Evolutionary conservation across 2,113 vertebrate genomes (phyloP).

Genomic region (Pogonocichla stellata): DNA sequence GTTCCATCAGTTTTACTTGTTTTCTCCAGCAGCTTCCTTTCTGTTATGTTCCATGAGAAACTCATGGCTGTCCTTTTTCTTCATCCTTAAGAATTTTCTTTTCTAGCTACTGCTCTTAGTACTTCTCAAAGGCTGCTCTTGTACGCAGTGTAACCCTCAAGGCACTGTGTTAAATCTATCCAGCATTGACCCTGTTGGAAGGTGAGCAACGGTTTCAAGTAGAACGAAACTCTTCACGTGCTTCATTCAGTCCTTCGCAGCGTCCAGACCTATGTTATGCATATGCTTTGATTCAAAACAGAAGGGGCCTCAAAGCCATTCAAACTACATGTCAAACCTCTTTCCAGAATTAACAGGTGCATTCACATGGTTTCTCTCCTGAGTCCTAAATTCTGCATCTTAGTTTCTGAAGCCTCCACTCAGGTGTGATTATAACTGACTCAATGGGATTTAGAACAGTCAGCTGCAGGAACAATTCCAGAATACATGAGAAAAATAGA

Average conservation of each 20-base stretch:
- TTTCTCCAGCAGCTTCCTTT: neutral
- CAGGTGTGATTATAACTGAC: neutral
- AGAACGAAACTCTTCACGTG: fast-evolving
- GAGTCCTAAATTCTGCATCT: neutral
- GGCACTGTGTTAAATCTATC: neutral
- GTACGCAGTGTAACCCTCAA: neutral
- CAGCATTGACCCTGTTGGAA: neutral
- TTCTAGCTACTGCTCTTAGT: neutral
- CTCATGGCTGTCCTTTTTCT: neutral
- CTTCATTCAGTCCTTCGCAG: neutral
- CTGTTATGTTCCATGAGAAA: neutral
- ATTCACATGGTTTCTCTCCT: neutral
- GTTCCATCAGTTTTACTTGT: neutral
- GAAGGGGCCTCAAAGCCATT: neutral
- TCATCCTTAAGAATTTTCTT: neutral
- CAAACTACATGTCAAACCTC: neutral
- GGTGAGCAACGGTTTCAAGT: neutral
- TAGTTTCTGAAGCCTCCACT: neutral
- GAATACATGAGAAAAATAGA: neutral
- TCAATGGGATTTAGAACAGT: neutral
- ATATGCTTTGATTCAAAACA: neutral
- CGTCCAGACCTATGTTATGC: neutral
- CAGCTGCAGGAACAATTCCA: neutral
- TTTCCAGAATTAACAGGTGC: neutral
- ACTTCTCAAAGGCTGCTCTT: neutral